These are phyloP conservation scores for Rhinichthys osculus DNA, from an alignment of 2,797 vertebrate genomes.

Conservation along the genomic window DNA sequence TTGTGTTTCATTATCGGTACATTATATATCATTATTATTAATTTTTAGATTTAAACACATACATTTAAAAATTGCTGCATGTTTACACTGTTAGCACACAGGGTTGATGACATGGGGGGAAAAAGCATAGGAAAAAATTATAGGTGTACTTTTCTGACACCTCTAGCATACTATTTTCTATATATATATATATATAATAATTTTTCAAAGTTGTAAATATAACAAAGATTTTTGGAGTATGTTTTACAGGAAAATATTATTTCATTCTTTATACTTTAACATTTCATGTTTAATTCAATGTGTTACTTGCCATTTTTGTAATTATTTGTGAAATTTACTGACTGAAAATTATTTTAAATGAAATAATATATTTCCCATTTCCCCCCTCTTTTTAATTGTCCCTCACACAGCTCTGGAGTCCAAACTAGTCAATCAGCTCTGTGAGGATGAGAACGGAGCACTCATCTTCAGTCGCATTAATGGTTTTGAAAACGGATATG, in stretches of 20 bases:
- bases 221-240: background rate
- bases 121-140: too few relatives aligned
- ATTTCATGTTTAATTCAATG: background rate
- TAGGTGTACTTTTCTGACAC: too few relatives aligned
- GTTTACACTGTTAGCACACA: background rate
- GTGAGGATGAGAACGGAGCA: slow-evolving; percentile 88
- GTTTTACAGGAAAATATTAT: background rate
- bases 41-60: background rate
- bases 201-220: background rate
- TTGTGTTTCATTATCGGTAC: background rate
- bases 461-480: slow-evolving; percentile 80
- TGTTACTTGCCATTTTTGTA: background rate
- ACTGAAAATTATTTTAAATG: background rate
- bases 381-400: background rate
- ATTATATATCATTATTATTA: background rate
- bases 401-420: slow-evolving; percentile 83
- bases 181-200: too few relatives aligned
- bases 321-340: background rate
- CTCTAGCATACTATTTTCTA: too few relatives aligned
- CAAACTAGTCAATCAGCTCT: slow-evolving; percentile 91
- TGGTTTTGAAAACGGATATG: slow-evolving; percentile 67
- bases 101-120: background rate
- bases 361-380: background rate
- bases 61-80: background rate
- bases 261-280: background rate